Percentiles rank a stretch among this genome's conserved stretches.
Conservation (phyloP, 2,888 invertebrate genomes). For the Platycheirus rosarum region DNA sequence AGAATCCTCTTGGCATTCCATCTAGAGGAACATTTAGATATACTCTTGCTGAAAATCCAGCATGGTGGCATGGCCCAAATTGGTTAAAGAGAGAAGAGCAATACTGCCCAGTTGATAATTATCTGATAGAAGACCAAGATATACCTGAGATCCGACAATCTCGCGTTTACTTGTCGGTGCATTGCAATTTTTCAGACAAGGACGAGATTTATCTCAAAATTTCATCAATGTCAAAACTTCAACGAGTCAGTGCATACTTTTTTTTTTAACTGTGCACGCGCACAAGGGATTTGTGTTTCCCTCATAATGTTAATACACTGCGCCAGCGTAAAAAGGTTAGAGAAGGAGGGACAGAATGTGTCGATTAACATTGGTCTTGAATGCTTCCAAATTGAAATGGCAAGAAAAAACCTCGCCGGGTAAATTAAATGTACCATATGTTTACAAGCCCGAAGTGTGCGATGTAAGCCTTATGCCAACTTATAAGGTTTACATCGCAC, state of each 20-base stretch:
- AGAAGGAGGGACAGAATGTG: slow-evolving; percentile 67
- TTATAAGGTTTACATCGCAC: too few relatives aligned
- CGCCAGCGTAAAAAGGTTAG: slow-evolving; percentile 5
- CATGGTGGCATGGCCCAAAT: slow-evolving; percentile 18
- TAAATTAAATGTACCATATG: slow-evolving; percentile 35
- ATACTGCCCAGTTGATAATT: background rate
- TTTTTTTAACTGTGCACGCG: background rate
- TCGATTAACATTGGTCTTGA: too few relatives aligned
- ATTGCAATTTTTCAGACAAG: background rate
- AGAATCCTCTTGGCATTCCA: slow-evolving; percentile 34
- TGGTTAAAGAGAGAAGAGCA: too few relatives aligned
- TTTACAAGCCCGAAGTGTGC: too few relatives aligned
- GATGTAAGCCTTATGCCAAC: too few relatives aligned
- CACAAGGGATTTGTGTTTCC: background rate
- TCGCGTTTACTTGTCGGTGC: background rate
- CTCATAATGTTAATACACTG: background rate
- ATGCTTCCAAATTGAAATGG: slow-evolving; percentile 63
- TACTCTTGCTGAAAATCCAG: slow-evolving; percentile 2
- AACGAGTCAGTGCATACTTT: background rate
- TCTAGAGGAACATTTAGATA: slow-evolving; percentile 10
- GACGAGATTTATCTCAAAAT: background rate
- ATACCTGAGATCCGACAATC: slow-evolving; percentile 29
- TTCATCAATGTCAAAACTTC: background rate
- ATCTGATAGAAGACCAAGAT: background rate
- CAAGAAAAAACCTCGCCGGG: slow-evolving; percentile 43